Evolutionary conservation across 1,140 invertebrate species (phyloP).

Genomic region (Ostrea edulis): DNA sequence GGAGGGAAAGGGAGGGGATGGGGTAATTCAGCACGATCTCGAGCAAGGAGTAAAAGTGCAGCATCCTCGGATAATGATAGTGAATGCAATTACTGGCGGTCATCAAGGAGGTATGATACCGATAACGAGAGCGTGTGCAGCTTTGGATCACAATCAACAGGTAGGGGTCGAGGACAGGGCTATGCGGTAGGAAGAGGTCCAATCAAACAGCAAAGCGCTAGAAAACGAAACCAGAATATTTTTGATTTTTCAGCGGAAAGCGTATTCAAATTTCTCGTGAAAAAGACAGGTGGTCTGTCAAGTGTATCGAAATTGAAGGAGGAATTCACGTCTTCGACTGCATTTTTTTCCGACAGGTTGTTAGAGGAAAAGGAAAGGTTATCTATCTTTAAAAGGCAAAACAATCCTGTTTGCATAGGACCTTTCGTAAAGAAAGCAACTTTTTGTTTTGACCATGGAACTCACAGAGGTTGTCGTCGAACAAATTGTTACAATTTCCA

Average conservation of each 20-base stretch:
- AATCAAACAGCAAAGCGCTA: too few relatives aligned
- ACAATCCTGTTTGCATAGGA: background rate
- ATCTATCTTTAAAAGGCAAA: background rate
- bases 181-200: too few relatives aligned
- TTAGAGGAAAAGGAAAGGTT: background rate
- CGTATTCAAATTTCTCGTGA: background rate
- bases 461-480: background rate
- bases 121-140: too few relatives aligned
- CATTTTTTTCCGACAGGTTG: background rate
- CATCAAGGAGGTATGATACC: background rate
- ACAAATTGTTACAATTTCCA: slow-evolving; percentile 1
- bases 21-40: too few relatives aligned
- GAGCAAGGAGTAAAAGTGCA: background rate
- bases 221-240: background rate
- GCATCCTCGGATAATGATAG: background rate
- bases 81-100: background rate
- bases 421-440: background rate
- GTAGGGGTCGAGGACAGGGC: too few relatives aligned
- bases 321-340: background rate
- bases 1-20: too few relatives aligned
- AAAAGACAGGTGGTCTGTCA: background rate
- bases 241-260: background rate
- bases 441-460: background rate
- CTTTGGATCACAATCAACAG: too few relatives aligned
- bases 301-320: background rate